Evolutionary conservation across 2,797 vertebrate species (phyloP), one percentile per base, ranked within the genome.

Genomic region (Caiman crocodilus): DNA sequence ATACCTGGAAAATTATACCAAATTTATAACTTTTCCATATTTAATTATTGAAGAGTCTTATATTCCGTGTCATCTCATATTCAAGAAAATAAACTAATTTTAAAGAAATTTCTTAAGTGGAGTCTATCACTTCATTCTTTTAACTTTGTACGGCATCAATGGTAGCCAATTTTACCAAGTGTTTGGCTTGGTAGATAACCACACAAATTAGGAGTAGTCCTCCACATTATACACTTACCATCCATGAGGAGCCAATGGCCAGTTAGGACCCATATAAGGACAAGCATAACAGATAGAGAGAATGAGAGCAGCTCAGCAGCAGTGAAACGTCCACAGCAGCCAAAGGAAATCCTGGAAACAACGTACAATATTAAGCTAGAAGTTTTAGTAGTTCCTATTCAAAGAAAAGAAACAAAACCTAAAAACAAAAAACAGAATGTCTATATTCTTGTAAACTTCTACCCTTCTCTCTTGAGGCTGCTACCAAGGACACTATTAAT

Each of bases 201-300:
- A 83, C 65, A 76, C 10, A 16, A 77, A 79, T 0, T 56, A 61
- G 64, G 0, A 90, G 56, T 14, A 87, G 55, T 2, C 63, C 67
- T 61, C 55, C 64, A 16, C 55, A 79, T 83, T 67, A 21, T 63
- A 76, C 63, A 98, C 98, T 94, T 91, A 99, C 99, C 99, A 11
- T 99, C 99, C 99, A 99, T 99, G 84, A 99, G 99, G 59, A 99
- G 99, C 99, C 99, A 99, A 95, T 99, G 99, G 96, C 99, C 99
- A 18, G 99, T 99, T 64, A 99, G 98, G 96, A 99, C 99, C 99
- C 99, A 99, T 98, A 99, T 99, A 96, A 99, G 99, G 93, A 99
- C 99, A 78, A 99, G 98, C 98, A 99, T 97, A 88, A 99, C 98
- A 13, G 99, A 99, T 55, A 99, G 98, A 55, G 99, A 99, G 97